Evolutionary conservation across 92 coral and sea anemone species (phyloP).

Genomic region (Phenganax subtilis): DNA sequence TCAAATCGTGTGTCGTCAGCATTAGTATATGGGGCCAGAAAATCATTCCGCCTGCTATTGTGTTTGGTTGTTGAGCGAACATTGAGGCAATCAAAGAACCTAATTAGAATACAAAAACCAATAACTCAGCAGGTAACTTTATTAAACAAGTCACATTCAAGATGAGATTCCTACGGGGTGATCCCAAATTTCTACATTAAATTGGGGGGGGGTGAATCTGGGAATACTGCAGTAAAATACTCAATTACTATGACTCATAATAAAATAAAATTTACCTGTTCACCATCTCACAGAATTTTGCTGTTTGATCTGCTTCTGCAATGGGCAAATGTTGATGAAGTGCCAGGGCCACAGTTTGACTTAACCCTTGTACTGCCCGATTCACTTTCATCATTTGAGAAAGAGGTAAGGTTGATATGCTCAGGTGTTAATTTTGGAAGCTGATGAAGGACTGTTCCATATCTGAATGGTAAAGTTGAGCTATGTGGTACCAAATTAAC

Average conservation of each 20-base stretch:
- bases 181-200: too few relatives aligned
- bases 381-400: slow-evolving; percentile 49
- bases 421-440: slow-evolving; percentile 54
- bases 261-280: slow-evolving; percentile 18
- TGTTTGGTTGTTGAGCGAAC: slow-evolving; percentile 42
- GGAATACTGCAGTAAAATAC: too few relatives aligned
- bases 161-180: too few relatives aligned
- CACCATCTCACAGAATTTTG: slow-evolving; percentile 53
- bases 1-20: slow-evolving; percentile 33
- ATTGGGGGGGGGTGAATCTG: too few relatives aligned
- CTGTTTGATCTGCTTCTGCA: slow-evolving; percentile 48
- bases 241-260: too few relatives aligned
- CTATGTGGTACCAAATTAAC: slow-evolving; percentile 47
- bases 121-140: too few relatives aligned
- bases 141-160: too few relatives aligned
- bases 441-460: slow-evolving; percentile 51
- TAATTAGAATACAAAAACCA: background rate
- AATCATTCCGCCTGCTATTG: slow-evolving; percentile 25
- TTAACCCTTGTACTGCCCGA: slow-evolving; percentile 56
- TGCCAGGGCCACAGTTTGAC: slow-evolving; percentile 52
- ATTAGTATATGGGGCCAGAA: slow-evolving; percentile 41
- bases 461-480: slow-evolving; percentile 50
- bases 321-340: slow-evolving; percentile 44
- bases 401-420: slow-evolving; percentile 51
- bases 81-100: slow-evolving; percentile 50